Evolutionary conservation across 2,113 vertebrate species (phyloP).

Genomic region (Chaenocephalus aceratus): DNA sequence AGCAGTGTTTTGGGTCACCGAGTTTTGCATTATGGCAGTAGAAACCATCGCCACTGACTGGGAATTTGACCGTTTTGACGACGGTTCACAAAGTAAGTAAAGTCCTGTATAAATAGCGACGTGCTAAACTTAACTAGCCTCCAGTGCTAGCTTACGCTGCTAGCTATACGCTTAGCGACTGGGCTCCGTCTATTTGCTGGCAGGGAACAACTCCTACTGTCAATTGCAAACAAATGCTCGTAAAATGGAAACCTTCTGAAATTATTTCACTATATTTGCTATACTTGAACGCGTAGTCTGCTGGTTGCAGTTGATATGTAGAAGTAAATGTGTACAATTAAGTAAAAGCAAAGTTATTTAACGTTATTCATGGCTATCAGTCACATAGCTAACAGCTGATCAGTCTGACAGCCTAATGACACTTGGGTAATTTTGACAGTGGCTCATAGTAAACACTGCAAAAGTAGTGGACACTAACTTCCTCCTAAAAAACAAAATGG

Average conservation of each 20-base stretch:
- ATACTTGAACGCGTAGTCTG: rapidly evolving
- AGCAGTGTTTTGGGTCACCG: slow-evolving; percentile 3
- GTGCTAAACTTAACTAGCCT: slow-evolving; percentile 16
- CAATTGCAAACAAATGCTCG: neutral
- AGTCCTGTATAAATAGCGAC: neutral
- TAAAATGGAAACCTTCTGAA: too few species aligned
- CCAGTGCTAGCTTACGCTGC: slow-evolving; percentile 27
- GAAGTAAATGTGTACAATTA: neutral
- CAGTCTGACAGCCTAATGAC: neutral
- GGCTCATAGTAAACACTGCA: neutral
- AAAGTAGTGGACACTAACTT: neutral
- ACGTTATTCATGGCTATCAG: neutral
- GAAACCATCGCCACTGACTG: slow-evolving; percentile 93
- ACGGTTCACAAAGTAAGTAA: slow-evolving; percentile 95
- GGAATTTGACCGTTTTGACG: slow-evolving; percentile 97
- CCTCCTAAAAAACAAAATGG: too few species aligned
- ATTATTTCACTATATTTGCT: neutral
- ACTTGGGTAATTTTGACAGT: neutral
- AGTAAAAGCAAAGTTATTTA: slow-evolving; percentile 13
- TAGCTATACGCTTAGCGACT: slow-evolving; percentile 26
- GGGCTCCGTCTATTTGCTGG: slow-evolving; percentile 29
- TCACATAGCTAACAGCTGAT: slow-evolving; percentile 24
- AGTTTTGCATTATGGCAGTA: slow-evolving; percentile 84
- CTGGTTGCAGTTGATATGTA: neutral
- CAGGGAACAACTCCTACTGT: neutral